Conservation (phyloP, 2,888 invertebrate genomes). For the Perithous albicinctus region DNA sequence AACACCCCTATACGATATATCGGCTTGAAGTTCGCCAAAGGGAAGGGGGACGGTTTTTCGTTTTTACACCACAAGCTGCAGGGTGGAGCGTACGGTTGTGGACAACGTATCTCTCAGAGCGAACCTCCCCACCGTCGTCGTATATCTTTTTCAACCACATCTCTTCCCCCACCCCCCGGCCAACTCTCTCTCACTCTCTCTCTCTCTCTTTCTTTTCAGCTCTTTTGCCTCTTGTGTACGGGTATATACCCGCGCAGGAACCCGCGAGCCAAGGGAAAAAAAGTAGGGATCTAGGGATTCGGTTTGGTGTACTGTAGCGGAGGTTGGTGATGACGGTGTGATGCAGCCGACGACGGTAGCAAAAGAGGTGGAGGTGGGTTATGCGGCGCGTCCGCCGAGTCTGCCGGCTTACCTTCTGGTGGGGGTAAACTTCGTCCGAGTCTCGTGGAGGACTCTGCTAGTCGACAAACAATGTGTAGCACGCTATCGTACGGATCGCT, state of each 20-base stretch:
- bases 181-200: slow-evolving; percentile 28
- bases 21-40: slow-evolving; percentile 16
- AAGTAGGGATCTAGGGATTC: slow-evolving; percentile 66
- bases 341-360: slow-evolving; percentile 5
- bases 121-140: slow-evolving; percentile 57
- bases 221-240: slow-evolving; percentile 22
- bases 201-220: slow-evolving; percentile 59
- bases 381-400: slow-evolving; percentile 64
- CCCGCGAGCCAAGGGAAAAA: slow-evolving; percentile 55
- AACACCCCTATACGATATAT: slow-evolving; percentile 36
- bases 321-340: slow-evolving; percentile 16
- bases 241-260: slow-evolving; percentile 1
- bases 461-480: slow-evolving; percentile 82
- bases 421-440: slow-evolving; percentile 63
- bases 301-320: slow-evolving; percentile 50
- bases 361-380: slow-evolving; percentile 33
- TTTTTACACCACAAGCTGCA: slow-evolving; percentile 46
- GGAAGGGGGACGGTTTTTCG: slow-evolving; percentile 38
- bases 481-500: slow-evolving; percentile 81
- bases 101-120: slow-evolving; percentile 67
- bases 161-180: slow-evolving; percentile 55
- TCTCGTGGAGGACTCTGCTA: slow-evolving; percentile 70
- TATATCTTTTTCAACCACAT: slow-evolving; percentile 29
- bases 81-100: slow-evolving; percentile 67
- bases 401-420: slow-evolving; percentile 52